Base-by-base conservation (phyloP, 2,888 invertebrate genomes). In the Mimumesa dahlbomi region DNA sequence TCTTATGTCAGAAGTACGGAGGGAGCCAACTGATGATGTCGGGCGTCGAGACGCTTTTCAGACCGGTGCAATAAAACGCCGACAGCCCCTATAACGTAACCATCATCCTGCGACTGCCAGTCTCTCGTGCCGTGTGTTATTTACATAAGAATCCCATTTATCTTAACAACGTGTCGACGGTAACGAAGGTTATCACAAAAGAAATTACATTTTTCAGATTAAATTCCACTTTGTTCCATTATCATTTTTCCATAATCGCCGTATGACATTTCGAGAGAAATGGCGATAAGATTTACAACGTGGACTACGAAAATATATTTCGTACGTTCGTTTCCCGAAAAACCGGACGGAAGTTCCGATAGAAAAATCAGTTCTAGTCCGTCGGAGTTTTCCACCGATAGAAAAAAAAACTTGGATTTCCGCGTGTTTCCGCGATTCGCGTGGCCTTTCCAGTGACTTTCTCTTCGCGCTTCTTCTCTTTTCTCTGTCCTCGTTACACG, bases 21-120 rank as follows among this genome's bases (percentile, higher is more conserved):
- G 57, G 57, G 69, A 48, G 66, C 38, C 16, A 21, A 59, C 52
- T 29, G 57, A 31, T 38, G 57, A n/a, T n/a, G 43, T 25, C 48
- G 42, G 68, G 57, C 63, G 69, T 58, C 71, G 69, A 64, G 69
- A 69, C 71, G 71, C 64, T 58, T 72, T 72, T 72, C 71, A 72
- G 69, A 64, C 71, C 38, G 58, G 64, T 36, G 64, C 49, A 25
- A 54, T 72, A 70, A 70, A 70, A 70, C 72, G 71, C 63, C 46
- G 53, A 22, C 57, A 45, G 25, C 48, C 68, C 53, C 68, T 68
- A 31, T 57, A 52, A 57, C 34, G 49, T 38, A 56, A 50, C 40
- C 50, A 21, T 42, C 61, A 25, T 18, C 7, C n/a, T 22, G 3
- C 46, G 13, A 11, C 22, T 25, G 19, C 16, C 2, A 34, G 36